A percentile compares a stretch with the other conserved stretches of the same genome.
Conservation (phyloP, 1,140 invertebrate species). For the Leptoteleia sp. region DNA sequence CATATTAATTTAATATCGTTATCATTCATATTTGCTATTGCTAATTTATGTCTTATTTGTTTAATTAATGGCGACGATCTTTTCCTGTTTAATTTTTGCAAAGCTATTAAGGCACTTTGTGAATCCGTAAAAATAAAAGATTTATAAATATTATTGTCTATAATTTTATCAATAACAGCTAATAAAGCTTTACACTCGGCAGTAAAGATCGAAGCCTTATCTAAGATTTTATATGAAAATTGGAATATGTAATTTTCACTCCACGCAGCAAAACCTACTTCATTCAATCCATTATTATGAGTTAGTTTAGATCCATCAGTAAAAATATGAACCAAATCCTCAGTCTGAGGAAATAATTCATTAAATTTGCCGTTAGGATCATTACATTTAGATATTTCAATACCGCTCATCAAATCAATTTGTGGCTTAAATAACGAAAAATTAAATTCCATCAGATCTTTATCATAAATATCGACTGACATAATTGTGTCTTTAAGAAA, state of each 20-base stretch:
- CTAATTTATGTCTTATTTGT: constrained; percentile 17
- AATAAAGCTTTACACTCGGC: constrained; percentile 7
- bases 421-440: constrained; percentile 12
- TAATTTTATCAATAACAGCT: constrained; percentile 1
- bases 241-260: background rate
- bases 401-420: constrained; percentile 16
- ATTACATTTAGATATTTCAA: background rate
- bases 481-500: constrained; percentile 16
- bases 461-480: background rate
- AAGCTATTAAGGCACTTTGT: constrained; percentile 3
- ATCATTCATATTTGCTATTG: background rate
- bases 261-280: constrained; percentile 9
- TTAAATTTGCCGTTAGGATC: constrained; percentile 13
- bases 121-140: constrained; percentile 21
- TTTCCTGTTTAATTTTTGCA: constrained; percentile 6
- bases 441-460: background rate
- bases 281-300: background rate
- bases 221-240: constrained; percentile 2
- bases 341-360: constrained; percentile 3
- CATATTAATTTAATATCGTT: constrained; percentile 16
- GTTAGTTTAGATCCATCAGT: constrained; percentile 15
- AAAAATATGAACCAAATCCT: constrained; percentile 12
- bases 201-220: constrained; percentile 15
- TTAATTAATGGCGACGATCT: background rate
- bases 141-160: background rate